Percentiles rank a stretch among this genome's conserved stretches.
Evolutionary conservation across 2,888 invertebrate species (phyloP).

Genomic region (Bruchidius siliquastri): DNA sequence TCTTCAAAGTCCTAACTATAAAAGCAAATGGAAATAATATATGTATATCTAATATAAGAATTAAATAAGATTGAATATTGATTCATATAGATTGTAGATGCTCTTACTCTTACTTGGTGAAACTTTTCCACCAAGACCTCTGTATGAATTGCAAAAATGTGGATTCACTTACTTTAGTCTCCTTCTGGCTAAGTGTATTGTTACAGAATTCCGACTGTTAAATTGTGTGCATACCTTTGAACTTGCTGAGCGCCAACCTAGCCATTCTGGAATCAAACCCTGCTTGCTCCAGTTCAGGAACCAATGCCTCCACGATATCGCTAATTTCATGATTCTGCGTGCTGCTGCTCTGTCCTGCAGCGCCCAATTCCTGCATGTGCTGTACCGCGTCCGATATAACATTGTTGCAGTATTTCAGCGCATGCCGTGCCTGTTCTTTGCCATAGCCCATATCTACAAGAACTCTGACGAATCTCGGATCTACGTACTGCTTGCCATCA

Average conservation of each 20-base stretch:
- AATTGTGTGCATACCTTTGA: slow-evolving; percentile 18
- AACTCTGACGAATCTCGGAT: slow-evolving; percentile 50
- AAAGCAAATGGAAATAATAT: no score
- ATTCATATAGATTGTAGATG: no score
- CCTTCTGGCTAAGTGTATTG: no score
- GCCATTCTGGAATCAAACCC: slow-evolving; percentile 57
- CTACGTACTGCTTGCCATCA: slow-evolving; percentile 56
- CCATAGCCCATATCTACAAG: slow-evolving; percentile 67
- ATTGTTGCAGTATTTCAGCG: slow-evolving; percentile 65
- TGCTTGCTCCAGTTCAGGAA: slow-evolving; percentile 52
- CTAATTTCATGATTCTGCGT: slow-evolving; percentile 27
- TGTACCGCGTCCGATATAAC: slow-evolving; percentile 63
- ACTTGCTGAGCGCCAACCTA: slow-evolving; percentile 52
- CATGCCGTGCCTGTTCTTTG: slow-evolving; percentile 54
- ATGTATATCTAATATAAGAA: no score
- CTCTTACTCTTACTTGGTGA: no score
- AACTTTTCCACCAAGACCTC: no score
- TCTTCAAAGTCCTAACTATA: no score
- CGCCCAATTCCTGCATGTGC: slow-evolving; percentile 58
- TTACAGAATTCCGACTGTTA: no score
- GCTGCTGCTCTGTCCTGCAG: slow-evolving; percentile 43
- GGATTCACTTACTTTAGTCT: no score
- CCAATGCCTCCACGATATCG: not conserved
- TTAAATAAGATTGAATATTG: no score
- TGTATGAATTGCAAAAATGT: no score